phyloP scores from a whole-genome alignment of 2,113 vertebrate genomes.

The Macaca fascicularis region T2T-MFA8v1.1 NC_088379.1:122243501-122244000 shows the following conservation, averaged over 20 bases:
- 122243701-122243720: not conserved
- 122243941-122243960: not conserved
- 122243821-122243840: not conserved
- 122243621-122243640: not conserved
- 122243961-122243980: not conserved
- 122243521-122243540: not conserved
- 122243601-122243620: not conserved
- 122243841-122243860: no score
- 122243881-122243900: not conserved
- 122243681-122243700: not conserved
- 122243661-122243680: not conserved
- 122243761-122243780: not conserved
- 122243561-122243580: not conserved
- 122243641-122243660: not conserved
- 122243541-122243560: not conserved
- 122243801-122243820: not conserved
- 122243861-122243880: not conserved
- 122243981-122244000: not conserved
- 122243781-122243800: not conserved
- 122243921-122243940: not conserved
- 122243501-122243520: not conserved
- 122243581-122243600: not conserved
- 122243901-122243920: not conserved
- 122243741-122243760: not conserved
- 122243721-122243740: not conserved